A percentile compares a stretch with the other conserved stretches of the same genome.
Evolutionary conservation across 2,797 vertebrate species (phyloP).

Genomic region (Spheniscus humboldti): DNA sequence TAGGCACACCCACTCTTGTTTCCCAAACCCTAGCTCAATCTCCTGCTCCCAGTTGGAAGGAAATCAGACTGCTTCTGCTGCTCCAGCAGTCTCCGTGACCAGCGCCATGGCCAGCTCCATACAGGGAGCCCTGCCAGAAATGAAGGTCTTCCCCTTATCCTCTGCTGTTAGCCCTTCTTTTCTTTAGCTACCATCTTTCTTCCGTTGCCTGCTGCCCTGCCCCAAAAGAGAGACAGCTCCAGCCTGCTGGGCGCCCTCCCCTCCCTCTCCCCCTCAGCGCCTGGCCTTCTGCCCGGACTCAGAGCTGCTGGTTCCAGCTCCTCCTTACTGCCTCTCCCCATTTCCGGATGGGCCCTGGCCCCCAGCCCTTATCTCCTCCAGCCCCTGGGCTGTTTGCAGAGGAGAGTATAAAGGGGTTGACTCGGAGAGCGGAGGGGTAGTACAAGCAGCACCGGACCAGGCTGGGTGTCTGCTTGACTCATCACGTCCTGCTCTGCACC

Average conservation of each 20-base stretch:
- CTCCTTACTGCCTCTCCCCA: neutral
- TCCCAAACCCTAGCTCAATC: neutral
- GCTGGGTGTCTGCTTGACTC: neutral
- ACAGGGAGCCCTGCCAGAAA: neutral
- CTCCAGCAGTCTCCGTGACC: neutral
- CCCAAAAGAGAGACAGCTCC: neutral
- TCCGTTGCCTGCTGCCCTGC: neutral
- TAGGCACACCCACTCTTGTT: neutral
- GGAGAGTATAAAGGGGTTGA: slow-evolving; percentile 28
- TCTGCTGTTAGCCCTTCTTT: neutral
- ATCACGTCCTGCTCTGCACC: neutral
- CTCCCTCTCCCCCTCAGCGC: neutral
- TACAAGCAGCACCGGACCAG: neutral
- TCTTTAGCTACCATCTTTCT: neutral
- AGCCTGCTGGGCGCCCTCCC: neutral
- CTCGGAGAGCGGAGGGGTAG: neutral
- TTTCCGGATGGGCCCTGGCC: slow-evolving; percentile 12
- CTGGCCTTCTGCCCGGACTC: slow-evolving; percentile 16
- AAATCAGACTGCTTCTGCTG: neutral
- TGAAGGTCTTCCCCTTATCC: neutral
- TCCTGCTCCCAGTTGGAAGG: neutral
- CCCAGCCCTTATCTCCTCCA: slow-evolving; percentile 46
- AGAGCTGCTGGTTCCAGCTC: slow-evolving; percentile 2
- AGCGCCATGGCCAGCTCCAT: neutral
- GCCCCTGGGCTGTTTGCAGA: slow-evolving; percentile 1